Percentiles rank a stretch among this genome's conserved stretches.
Evolutionary conservation across 2,113 vertebrate genomes (phyloP).

Genomic region (Chloropsis cyanopogon): DNA sequence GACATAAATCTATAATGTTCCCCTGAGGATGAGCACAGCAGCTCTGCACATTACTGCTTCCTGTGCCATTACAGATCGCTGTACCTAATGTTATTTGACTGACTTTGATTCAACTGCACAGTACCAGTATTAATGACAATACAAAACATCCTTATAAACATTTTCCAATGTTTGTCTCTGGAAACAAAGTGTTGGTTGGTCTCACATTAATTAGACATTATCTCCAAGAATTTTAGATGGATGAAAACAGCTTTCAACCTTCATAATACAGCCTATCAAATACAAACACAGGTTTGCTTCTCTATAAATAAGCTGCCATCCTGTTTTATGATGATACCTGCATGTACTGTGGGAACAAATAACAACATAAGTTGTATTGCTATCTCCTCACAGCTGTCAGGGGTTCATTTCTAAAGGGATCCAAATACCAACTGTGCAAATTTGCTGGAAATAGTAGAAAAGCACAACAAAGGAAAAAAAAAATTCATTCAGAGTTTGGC

Average conservation of each 20-base stretch:
- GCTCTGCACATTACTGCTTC: neutral
- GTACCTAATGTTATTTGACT: neutral
- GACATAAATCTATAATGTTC: neutral
- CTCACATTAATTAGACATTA: neutral
- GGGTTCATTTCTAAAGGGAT: neutral
- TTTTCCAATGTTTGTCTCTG: neutral
- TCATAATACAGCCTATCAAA: neutral
- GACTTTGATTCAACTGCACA: neutral
- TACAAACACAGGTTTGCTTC: neutral
- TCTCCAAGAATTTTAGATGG: neutral
- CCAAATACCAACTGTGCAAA: neutral
- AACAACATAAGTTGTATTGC: neutral
- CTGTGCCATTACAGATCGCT: neutral
- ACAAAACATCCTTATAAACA: neutral
- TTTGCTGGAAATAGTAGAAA: neutral
- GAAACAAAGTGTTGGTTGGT: neutral
- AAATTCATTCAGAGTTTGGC: neutral
- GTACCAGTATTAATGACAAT: neutral
- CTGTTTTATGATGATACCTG: neutral
- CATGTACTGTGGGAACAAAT: neutral
- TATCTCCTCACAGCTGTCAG: neutral
- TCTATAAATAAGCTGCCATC: neutral
- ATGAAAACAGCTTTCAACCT: neutral
- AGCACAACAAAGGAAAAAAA: neutral
- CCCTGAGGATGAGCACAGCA: neutral